phyloP scores from a whole-genome alignment of 2,113 vertebrate genomes.

The Rhinolophus sinicus region DNA sequence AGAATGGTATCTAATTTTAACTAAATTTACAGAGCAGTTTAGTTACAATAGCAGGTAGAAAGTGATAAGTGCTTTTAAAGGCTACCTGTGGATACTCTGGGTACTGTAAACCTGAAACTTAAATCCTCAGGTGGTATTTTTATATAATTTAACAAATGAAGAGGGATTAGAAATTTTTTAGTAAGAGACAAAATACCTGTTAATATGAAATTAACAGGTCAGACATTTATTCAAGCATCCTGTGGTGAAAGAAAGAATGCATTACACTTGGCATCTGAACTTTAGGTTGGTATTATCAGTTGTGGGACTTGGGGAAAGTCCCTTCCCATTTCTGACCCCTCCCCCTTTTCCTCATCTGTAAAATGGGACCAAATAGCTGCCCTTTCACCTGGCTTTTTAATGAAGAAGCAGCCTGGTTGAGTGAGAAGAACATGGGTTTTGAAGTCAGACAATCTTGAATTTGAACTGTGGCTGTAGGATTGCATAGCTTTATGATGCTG shows the following conservation, averaged over 20 bases:
- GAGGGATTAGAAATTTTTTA: conserved; percentile 5
- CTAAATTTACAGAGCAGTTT: conserved; percentile 29
- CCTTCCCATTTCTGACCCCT: neutral
- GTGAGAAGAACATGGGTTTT: neutral
- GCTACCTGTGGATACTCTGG: neutral
- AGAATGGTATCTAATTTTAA: conserved; percentile 41
- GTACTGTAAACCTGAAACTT: neutral
- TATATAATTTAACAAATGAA: neutral
- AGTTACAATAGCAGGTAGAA: neutral
- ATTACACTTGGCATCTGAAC: neutral
- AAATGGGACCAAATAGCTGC: conserved; percentile 1
- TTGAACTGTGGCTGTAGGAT: conserved; percentile 3
- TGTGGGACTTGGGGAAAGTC: neutral
- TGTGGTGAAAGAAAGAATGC: neutral
- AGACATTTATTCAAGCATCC: neutral
- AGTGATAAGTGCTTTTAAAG: neutral
- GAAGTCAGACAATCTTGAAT: neutral
- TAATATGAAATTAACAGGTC: neutral
- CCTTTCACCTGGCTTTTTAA: neutral
- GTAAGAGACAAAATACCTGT: neutral
- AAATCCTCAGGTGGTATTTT: neutral
- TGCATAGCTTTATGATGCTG: neutral
- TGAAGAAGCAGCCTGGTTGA: neutral
- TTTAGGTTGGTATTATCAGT: neutral
- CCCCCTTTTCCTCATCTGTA: neutral